phyloP scores from a whole-genome alignment of 1,140 invertebrate species.

The Bombus ignitus region DNA sequence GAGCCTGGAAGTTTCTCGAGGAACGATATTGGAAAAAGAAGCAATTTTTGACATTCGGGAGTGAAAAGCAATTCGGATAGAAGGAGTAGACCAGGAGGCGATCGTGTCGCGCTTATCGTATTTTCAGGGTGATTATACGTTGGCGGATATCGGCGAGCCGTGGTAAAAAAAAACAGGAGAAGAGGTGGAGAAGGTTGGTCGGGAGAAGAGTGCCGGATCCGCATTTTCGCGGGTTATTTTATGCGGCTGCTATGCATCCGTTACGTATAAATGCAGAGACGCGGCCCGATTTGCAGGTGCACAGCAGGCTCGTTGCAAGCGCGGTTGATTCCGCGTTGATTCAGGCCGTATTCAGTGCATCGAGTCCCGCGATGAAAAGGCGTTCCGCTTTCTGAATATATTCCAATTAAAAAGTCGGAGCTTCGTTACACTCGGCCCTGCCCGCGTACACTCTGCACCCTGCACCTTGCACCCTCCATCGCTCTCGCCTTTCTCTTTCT shows the following conservation, averaged over 20 bases:
- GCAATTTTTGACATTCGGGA: neutral
- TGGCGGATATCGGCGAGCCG: conserved; percentile 30
- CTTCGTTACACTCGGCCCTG: conserved; percentile 80
- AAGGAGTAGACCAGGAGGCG: neutral
- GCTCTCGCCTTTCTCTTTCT: neutral
- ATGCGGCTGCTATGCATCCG: conserved; percentile 45
- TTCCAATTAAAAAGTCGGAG: conserved; percentile 83
- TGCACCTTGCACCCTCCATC: conserved; percentile 24
- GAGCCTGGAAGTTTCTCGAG: neutral
- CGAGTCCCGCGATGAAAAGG: conserved; percentile 80
- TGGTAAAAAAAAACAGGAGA: conserved; percentile 31
- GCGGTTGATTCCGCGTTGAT: conserved; percentile 71
- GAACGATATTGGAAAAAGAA: too few species aligned
- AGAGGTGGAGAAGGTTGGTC: neutral
- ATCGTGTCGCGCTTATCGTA: conserved; percentile 44
- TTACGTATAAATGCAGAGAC: conserved; percentile 61
- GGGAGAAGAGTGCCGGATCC: neutral
- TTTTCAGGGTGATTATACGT: conserved; percentile 58
- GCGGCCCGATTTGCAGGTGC: conserved; percentile 56
- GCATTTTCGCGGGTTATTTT: conserved; percentile 51
- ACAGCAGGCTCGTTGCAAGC: conserved; percentile 50
- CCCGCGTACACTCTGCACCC: conserved; percentile 40
- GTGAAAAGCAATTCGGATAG: too few species aligned
- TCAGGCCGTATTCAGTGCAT: conserved; percentile 79
- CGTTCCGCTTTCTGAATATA: conserved; percentile 82